Percentiles rank a stretch among this genome's conserved stretches.
Evolutionary conservation across 1,140 invertebrate species (phyloP).

Genomic region (Nilaparvata lugens): DNA sequence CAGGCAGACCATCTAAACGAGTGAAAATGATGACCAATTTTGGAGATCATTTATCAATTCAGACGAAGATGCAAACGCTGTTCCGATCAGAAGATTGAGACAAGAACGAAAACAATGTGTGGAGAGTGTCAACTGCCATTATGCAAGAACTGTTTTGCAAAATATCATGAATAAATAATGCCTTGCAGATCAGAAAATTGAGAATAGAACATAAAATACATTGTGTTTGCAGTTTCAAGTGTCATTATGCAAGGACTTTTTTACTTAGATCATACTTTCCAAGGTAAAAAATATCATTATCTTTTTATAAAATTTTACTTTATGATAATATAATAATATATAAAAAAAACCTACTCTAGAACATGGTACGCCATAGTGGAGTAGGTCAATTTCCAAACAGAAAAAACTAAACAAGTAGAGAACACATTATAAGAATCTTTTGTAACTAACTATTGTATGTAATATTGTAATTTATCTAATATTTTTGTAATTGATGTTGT

Average conservation of each 20-base stretch:
- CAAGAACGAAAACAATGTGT: constrained; percentile 21
- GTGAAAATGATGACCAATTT: no score
- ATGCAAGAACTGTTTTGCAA: constrained; percentile 21
- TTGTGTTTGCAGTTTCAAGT: not conserved
- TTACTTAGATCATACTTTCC: not conserved
- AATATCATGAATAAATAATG: constrained; percentile 14
- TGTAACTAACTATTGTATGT: no score
- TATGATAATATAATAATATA: not conserved
- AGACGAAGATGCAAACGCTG: constrained; percentile 11
- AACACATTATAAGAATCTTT: no score
- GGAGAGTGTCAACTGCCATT: constrained; percentile 16
- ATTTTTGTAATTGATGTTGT: no score
- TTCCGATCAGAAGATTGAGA: constrained; percentile 8
- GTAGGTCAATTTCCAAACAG: no score
- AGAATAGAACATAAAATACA: not conserved
- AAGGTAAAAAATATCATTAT: not conserved
- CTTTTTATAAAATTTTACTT: no score
- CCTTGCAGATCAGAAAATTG: not conserved
- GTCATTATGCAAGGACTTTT: not conserved
- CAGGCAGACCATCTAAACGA: no score
- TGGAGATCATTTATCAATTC: constrained; percentile 3
- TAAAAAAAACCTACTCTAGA: no score
- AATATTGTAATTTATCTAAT: no score
- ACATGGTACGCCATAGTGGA: no score
- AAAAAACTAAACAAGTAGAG: no score